Evolutionary conservation across 2,797 vertebrate species (phyloP).

Genomic region (Echeneis naucrates): DNA sequence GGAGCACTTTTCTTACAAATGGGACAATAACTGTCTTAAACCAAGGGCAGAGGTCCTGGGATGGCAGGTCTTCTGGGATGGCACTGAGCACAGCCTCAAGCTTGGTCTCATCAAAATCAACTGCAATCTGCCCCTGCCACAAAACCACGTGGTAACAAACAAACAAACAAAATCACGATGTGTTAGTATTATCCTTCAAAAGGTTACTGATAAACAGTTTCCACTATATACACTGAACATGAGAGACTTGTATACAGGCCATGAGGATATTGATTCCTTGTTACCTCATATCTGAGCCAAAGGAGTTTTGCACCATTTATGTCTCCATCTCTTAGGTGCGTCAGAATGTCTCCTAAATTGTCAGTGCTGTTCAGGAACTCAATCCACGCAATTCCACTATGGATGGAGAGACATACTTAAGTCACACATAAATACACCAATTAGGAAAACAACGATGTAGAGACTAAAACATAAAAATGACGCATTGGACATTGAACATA

Average conservation of each 20-base stretch:
- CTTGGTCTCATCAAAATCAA: slow-evolving; percentile 84
- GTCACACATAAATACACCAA: slow-evolving; percentile 1
- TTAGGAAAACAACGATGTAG: neutral
- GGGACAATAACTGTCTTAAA: slow-evolving; percentile 91
- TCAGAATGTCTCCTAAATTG: slow-evolving; percentile 85
- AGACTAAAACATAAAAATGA: neutral
- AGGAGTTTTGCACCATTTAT: slow-evolving; percentile 91
- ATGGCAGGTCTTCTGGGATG: slow-evolving; percentile 85
- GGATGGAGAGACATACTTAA: slow-evolving; percentile 12
- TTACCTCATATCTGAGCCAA: slow-evolving; percentile 94
- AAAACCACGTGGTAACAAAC: slow-evolving; percentile 39
- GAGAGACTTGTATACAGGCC: neutral
- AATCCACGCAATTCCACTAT: slow-evolving; percentile 92
- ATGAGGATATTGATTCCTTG: neutral
- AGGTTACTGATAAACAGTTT: neutral
- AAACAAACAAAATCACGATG: slow-evolving; percentile 9
- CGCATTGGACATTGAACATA: slow-evolving; percentile 61
- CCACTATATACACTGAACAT: neutral
- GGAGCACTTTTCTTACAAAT: slow-evolving; percentile 88
- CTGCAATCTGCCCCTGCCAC: slow-evolving; percentile 89
- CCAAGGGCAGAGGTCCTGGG: slow-evolving; percentile 90
- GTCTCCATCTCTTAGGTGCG: slow-evolving; percentile 88
- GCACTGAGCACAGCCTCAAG: slow-evolving; percentile 88
- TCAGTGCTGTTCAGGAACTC: slow-evolving; percentile 93
- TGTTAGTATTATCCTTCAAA: neutral